Base-by-base conservation (phyloP, 2,888 invertebrate genomes). In the Criorhina ranunculi region DNA sequence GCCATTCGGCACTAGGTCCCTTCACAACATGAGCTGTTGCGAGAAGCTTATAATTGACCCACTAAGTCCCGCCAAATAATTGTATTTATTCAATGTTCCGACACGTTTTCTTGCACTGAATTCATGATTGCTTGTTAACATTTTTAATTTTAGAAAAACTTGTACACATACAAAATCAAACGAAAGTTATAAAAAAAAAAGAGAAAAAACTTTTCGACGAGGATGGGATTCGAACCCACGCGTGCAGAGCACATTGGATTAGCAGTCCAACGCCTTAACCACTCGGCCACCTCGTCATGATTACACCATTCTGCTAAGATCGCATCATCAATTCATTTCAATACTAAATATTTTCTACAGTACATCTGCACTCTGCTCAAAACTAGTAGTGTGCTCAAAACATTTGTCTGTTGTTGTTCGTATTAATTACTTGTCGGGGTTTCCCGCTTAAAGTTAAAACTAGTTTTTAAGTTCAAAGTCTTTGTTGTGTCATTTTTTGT, bases 151-250 rank as follows among this genome's bases (percentile, higher is more conserved):
- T n/a, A n/a, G n/a, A n/a, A n/a, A n/a, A n/a, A n/a, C n/a, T n/a
- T n/a, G n/a, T n/a, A n/a, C 24, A 24, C 4, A 24, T 4, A 24
- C 4, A 24, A 37, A 37, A 37, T 37, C 11, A 42, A 42, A 42
- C 5, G n/a, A 15, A 5, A n/a, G 15, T 15, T 15, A 15, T 42
- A n/a, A 0, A 31, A 62, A 40, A 49, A 35, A 40, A 51, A 64
- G 33, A 42, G 33, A 73, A 86, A 88, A 87, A 87, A 91, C 91
- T 89, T 69, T 75, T 24, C 94, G 94, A 94, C 94, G 94, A 94
- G 94, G 95, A 95, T 95, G 95, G 95, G 95, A 95, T 95, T 95
- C 95, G 95, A 95, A 95, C 95, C 95, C 95, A 95, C 95, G 95
- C 95, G 95, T 95, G 95, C 95, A 95, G 95, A 95, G 95, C 95